Percentiles rank a stretch among this genome's conserved stretches.
These are phyloP conservation scores for Puntigrus tetrazona DNA, from an alignment of 2,113 vertebrate species.

Conservation along the genomic window DNA sequence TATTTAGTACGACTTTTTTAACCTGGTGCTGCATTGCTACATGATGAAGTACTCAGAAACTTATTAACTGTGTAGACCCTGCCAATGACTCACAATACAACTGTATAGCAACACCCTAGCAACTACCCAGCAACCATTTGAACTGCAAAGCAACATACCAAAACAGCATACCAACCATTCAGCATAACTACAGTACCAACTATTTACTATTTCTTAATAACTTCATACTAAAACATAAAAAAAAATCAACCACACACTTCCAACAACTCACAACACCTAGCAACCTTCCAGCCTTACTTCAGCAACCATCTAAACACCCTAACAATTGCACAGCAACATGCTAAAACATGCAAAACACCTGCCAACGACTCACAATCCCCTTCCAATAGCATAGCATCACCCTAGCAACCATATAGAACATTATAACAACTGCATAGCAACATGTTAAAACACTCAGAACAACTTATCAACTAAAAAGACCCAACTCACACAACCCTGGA, in stretches of 20 bases:
- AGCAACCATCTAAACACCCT: too few relatives aligned
- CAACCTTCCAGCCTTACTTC: neutral
- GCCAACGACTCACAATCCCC: too few relatives aligned
- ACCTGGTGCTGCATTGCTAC: neutral
- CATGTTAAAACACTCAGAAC: neutral
- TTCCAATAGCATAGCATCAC: too few relatives aligned
- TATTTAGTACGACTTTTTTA: too few relatives aligned
- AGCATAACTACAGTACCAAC: neutral
- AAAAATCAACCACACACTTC: neutral
- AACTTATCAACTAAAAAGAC: neutral
- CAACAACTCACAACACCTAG: neutral
- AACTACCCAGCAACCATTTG: neutral
- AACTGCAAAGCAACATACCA: neutral
- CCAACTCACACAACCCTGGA: too few relatives aligned
- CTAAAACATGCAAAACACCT: too few relatives aligned
- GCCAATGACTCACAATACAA: neutral
- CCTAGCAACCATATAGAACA: too few relatives aligned
- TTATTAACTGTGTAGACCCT: neutral
- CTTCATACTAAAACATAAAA: neutral
- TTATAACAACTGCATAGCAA: too few relatives aligned
- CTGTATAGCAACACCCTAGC: neutral
- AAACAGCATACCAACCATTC: neutral
- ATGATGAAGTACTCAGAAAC: neutral
- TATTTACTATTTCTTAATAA: neutral
- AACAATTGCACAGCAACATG: too few relatives aligned